A percentile compares a stretch with the other conserved stretches of the same genome.
Conservation (phyloP, 2,113 vertebrate genomes). For the Pipra filicauda region DNA sequence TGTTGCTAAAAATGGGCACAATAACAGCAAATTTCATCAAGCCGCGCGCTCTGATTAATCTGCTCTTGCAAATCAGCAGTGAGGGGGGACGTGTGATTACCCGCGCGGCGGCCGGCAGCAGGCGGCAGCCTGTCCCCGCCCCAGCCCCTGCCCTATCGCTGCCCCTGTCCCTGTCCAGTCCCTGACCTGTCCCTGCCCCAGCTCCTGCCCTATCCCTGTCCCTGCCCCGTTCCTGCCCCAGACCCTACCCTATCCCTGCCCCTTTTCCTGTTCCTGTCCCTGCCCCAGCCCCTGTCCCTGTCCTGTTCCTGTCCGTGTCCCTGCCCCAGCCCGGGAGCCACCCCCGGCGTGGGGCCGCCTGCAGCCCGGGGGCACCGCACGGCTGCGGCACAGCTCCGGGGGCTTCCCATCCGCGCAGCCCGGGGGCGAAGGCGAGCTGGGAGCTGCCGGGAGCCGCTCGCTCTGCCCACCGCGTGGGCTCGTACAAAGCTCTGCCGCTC, state of each 20-base stretch:
- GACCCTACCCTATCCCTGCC: neutral
- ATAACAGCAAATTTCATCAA: slow-evolving; percentile 99
- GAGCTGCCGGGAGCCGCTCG: rapidly evolving
- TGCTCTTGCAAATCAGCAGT: slow-evolving; percentile 95
- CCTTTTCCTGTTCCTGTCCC: neutral
- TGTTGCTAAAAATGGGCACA: slow-evolving; percentile 99
- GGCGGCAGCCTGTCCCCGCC: slow-evolving; percentile 66
- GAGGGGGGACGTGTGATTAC: slow-evolving; percentile 90
- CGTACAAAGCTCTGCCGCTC: neutral
- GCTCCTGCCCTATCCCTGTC: neutral
- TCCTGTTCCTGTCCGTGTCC: no score
- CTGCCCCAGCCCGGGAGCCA: neutral
- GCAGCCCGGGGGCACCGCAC: no score
- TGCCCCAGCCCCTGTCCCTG: no score
- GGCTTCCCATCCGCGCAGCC: neutral
- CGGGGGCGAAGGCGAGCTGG: neutral
- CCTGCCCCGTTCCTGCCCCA: neutral
- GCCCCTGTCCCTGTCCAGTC: no score
- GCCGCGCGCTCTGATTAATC: slow-evolving; percentile 97
- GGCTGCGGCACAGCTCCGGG: neutral
- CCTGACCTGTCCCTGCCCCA: no score
- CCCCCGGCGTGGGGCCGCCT: neutral
- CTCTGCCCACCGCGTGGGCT: neutral
- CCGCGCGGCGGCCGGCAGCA: slow-evolving; percentile 80
- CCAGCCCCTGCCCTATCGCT: neutral